A percentile compares a stretch with the other conserved stretches of the same genome.
Evolutionary conservation across 2,797 vertebrate genomes (phyloP).

Genomic region (Chaunax sp.): DNA sequence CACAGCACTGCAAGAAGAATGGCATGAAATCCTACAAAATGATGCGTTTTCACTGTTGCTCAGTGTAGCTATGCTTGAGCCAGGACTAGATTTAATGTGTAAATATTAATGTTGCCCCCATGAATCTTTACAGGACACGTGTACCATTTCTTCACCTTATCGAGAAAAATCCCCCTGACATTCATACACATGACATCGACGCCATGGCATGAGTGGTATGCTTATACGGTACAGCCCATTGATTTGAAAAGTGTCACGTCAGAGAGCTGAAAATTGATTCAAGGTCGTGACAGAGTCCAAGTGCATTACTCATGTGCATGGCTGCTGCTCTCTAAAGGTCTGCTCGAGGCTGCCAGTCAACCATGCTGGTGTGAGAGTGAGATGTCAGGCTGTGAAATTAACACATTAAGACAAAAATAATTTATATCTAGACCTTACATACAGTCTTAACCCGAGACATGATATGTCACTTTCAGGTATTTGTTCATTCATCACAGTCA

Average conservation of each 20-base stretch:
- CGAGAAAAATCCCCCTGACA: neutral
- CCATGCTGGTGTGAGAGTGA: constrained; percentile 34
- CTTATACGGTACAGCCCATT: constrained; percentile 7
- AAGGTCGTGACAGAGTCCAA: constrained; percentile 30
- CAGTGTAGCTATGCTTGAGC: neutral
- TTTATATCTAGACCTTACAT: constrained; percentile 13
- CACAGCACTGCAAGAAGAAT: too few species aligned
- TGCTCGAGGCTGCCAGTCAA: constrained; percentile 45
- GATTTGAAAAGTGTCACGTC: constrained; percentile 44
- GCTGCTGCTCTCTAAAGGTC: constrained; percentile 45
- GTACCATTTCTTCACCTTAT: neutral
- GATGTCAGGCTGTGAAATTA: constrained; percentile 46
- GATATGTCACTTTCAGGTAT: constrained; percentile 22
- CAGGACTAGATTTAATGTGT: too few species aligned
- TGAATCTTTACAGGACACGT: neutral
- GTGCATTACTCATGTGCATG: constrained; percentile 40
- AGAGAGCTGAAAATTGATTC: constrained; percentile 51
- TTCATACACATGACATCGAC: constrained; percentile 4
- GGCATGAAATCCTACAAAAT: too few species aligned
- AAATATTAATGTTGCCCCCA: too few species aligned
- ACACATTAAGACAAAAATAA: constrained; percentile 35
- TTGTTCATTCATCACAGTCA: constrained; percentile 24
- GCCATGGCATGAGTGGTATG: constrained; percentile 5
- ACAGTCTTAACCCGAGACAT: constrained; percentile 11
- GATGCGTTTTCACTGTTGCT: too few species aligned